Evolutionary conservation across 2,797 vertebrate genomes (phyloP).

Genomic region (Erpetoichthys calabaricus): DNA sequence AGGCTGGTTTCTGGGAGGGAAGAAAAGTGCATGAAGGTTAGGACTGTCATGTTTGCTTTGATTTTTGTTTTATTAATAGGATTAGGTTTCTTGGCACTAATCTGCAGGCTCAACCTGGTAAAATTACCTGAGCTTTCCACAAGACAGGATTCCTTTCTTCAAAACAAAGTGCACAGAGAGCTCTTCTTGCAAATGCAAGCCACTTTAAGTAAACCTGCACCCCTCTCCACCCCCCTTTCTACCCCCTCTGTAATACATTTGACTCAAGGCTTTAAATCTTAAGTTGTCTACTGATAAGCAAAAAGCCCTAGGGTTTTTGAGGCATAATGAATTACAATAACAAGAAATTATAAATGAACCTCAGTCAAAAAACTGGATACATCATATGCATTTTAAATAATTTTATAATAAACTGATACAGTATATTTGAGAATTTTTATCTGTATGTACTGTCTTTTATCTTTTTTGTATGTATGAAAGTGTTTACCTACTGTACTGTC

Average conservation of each 20-base stretch:
- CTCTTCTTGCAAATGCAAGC: slow-evolving; percentile 13
- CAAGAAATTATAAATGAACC: no score
- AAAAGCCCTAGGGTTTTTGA: not conserved
- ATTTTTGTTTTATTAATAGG: slow-evolving; percentile 44
- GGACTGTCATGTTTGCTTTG: slow-evolving; percentile 27
- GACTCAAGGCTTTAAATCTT: slow-evolving; percentile 8
- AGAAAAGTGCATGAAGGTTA: slow-evolving; percentile 18
- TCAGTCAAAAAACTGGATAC: no score
- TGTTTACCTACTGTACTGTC: no score
- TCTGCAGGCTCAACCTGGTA: slow-evolving; percentile 19
- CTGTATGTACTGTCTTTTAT: no score
- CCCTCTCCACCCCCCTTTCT: slow-evolving; percentile 4
- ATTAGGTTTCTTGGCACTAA: slow-evolving; percentile 31
- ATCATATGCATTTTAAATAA: no score
- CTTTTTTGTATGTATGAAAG: no score
- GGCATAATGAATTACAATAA: no score
- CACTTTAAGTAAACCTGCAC: slow-evolving; percentile 9
- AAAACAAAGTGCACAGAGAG: slow-evolving; percentile 16
- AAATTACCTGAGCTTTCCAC: slow-evolving; percentile 28
- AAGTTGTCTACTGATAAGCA: slow-evolving; percentile 7
- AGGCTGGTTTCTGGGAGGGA: not conserved
- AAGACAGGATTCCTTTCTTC: slow-evolving; percentile 25
- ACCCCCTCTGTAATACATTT: slow-evolving; percentile 1
- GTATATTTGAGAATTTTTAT: no score
- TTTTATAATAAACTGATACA: no score